phyloP scores from a whole-genome alignment of 2,888 invertebrate species.

The Altica lythri region DNA sequence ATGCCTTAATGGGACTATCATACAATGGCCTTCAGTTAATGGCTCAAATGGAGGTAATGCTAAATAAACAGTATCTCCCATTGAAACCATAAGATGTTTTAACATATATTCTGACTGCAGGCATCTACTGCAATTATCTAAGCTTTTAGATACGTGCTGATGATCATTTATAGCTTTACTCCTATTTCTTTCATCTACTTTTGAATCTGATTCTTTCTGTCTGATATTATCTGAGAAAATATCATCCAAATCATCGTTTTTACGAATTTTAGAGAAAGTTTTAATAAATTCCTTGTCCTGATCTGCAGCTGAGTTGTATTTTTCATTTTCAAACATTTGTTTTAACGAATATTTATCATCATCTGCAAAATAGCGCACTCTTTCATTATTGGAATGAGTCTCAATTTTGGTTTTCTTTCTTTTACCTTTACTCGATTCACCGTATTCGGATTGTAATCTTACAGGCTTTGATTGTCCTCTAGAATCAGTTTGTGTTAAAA shows the following conservation, averaged over 20 bases:
- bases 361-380: constrained; percentile 84
- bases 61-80: constrained; percentile 83
- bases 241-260: constrained; percentile 81
- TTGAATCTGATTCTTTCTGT: constrained; percentile 65
- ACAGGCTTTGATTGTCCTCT: constrained; percentile 74
- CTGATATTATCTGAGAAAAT: constrained; percentile 81
- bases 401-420: constrained; percentile 63
- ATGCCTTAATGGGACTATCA: constrained; percentile 85
- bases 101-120: constrained; percentile 78
- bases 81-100: constrained; percentile 83
- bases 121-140: constrained; percentile 84
- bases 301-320: constrained; percentile 77
- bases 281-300: constrained; percentile 80
- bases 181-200: constrained; percentile 66
- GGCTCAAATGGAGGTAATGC: constrained; percentile 81
- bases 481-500: constrained; percentile 71
- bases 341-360: constrained; percentile 86
- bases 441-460: constrained; percentile 53
- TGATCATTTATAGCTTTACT: constrained; percentile 76
- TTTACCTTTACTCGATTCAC: constrained; percentile 56
- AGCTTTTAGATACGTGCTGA: constrained; percentile 66
- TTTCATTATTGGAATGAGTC: constrained; percentile 74
- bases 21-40: constrained; percentile 82
- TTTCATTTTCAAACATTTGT: constrained; percentile 84
- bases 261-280: constrained; percentile 69